Evolutionary conservation across 2,113 vertebrate genomes (phyloP).

Genomic region (Oncorhynchus tshawytscha): DNA sequence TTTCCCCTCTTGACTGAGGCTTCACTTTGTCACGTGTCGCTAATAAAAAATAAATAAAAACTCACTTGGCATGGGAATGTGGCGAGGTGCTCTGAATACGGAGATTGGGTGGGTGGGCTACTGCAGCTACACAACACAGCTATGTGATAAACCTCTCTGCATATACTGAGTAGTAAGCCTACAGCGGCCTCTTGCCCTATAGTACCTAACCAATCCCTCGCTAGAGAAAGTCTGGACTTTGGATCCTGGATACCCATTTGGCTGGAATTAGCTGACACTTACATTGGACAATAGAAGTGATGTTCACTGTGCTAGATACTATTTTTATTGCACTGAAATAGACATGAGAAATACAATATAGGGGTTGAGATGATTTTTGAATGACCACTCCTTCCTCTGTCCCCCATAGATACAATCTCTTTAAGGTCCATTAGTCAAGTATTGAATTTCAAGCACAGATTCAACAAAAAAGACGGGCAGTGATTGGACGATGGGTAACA

Average conservation of each 20-base stretch:
- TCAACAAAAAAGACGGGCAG: too few species aligned
- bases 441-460: too few species aligned
- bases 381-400: too few species aligned
- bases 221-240: not conserved
- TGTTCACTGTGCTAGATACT: not conserved
- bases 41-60: slow-evolving; percentile 65
- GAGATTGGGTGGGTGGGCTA: not conserved
- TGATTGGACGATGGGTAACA: too few species aligned
- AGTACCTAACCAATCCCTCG: not conserved
- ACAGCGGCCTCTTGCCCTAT: slow-evolving; percentile 29
- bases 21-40: slow-evolving; percentile 51
- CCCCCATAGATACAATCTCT: too few species aligned
- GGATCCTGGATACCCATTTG: not conserved
- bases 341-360: too few species aligned
- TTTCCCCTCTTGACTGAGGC: slow-evolving; percentile 25
- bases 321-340: too few species aligned
- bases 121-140: not conserved
- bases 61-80: slow-evolving; percentile 68
- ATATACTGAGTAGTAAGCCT: too few species aligned
- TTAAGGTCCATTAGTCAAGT: too few species aligned
- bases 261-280: not conserved
- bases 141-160: too few species aligned
- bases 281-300: not conserved
- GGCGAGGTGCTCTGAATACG: slow-evolving; percentile 45
- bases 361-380: too few species aligned